Base-by-base conservation (phyloP, 2,888 invertebrate genomes). In the Apodemia hepburni region DNA sequence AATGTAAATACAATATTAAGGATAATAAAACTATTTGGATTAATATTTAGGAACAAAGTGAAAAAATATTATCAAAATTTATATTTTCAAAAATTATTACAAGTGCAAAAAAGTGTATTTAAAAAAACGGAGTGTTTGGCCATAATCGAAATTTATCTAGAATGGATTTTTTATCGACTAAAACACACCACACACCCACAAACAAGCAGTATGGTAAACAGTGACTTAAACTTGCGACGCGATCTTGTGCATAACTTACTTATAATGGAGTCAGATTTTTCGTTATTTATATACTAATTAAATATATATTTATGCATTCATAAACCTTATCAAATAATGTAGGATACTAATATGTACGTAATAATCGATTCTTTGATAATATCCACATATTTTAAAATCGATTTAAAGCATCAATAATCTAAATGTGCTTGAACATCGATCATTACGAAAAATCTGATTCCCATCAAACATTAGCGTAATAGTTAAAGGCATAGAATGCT, bases 81-180 rank as follows among this genome's bases (percentile, higher is more conserved):
- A 90, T 92, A 91, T 89, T 92, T 92, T 91, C 90, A 91, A 92
- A 91, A 91, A 91, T 87, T 87, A 91, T 88, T 88, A 89, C 91
- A 89, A 90, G 81, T 86, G 85, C 88, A 90, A 87, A 89, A 85
- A 85, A 76, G 42, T 77, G 76, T 76, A 85, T 89, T 85, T 88
- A 85, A 86, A 84, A 87, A 83, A 82, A 77, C 64, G 81, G 90
- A 83, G 88, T 78, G 91, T 91, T 92, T 85, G 92, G 92, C 91
- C 91, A 89, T 88, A 83, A 80, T 84, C 81, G 76, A 85, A 87
- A 86, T 86, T 82, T 77, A 80, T 79, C 78, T 80, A 77, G 79
- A 78, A 81, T 77, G 70, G 79, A 82, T 83, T 84, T 87, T 89
- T 90, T 90, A 88, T 90, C 91, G 92, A 90, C 90, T 87, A 80